Base-by-base conservation (phyloP, 1,140 invertebrate species). In the Papilio glaucus region DNA sequence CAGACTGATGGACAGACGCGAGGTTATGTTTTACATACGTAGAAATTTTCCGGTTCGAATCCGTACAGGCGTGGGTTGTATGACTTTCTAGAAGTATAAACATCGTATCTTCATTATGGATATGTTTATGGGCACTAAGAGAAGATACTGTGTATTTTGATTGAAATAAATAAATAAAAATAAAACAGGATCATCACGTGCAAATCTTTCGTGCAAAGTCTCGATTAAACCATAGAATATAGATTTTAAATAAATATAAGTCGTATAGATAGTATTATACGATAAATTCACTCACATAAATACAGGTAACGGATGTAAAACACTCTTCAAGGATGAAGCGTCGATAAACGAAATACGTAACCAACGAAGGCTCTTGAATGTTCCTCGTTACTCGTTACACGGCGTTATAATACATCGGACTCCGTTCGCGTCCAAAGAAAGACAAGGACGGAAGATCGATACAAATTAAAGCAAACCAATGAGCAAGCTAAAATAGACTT, bases 381-480 rank as follows among this genome's bases (percentile, higher is more conserved):
- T 18, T 49, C 67, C 7, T 26, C 67, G 67, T 69, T 69, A 69
- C 24, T 69, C 67, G 67, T 69, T 69, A 69, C 45, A 53, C 67
- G 67, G 67, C 67, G 67, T 69, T 69, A 69, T 69, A 69, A 69
- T 69, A 33, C 67, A 69, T 69, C 45, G n/a, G 67, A 13, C 21
- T 69, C 41, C 21, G 21, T 1, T 42, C 21, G 12, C 18, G 39
- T 45, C 26, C 12, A 37, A 33, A 13, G 65, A 65, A 42, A 42
- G 41, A 41, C 39, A 68, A 41, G 26, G 45, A 69, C 42, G 29
- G 15, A 69, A 69, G 15, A 21, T 21, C 29, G 29, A 53, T 26
- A 37, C 42, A 10, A 26, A 45, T 21, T 15, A 18, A 37, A 21
- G 4, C 6, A 37, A 4, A 57, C 49, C 18, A 12, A 57, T 24